Base-by-base conservation (phyloP, 2,797 vertebrate genomes). In the Peromyscus melanophrys region DNA sequence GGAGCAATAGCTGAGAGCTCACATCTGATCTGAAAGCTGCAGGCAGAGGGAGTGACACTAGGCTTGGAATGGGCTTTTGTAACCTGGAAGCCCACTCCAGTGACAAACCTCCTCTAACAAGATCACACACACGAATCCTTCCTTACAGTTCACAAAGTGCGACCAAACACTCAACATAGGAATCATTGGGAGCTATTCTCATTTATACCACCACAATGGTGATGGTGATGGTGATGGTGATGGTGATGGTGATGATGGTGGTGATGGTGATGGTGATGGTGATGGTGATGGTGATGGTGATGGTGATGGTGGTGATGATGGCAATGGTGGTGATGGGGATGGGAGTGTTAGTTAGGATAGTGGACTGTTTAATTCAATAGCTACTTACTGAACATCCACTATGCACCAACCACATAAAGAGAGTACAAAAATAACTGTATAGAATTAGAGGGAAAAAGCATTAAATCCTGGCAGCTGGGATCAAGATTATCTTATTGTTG, bases 401-500 rank as follows among this genome's bases (percentile, higher is more conserved):
- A 14, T 46, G 13, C 17, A 77, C 27, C 75, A 84, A 29, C 0
- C 17, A 40, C 11, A 4, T 19, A 34, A 82, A 78, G 43, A 40
- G 8, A 77, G 0, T 17, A 19, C 2, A 96, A 84, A 94, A 84
- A 65, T 77, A 73, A 85, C 67, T 40, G 88, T 25, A 61, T 59
- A 75, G 1, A 67, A 27, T 82, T 96, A 52, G 76, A 93, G 19
- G 7, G 4, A 91, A 97, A 95, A 25, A 7, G 0, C 23, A 76
- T 83, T 80, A 76, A 90, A 49, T 86, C 3, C 34, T 93, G 65
- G 2, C 23, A 12, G 40, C 67, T 81, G n/a, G 2, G 10, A 7
- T 16, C 37, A 87, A 92, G 40, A 43, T 19, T 25, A 82, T 29
- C 77, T 40, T 89, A 83, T 67, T 91, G 87, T 94, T n/a, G 37